These are phyloP conservation scores for Cyclura pinguis DNA, from an alignment of 2,797 vertebrate genomes.

Conservation along the genomic window DNA sequence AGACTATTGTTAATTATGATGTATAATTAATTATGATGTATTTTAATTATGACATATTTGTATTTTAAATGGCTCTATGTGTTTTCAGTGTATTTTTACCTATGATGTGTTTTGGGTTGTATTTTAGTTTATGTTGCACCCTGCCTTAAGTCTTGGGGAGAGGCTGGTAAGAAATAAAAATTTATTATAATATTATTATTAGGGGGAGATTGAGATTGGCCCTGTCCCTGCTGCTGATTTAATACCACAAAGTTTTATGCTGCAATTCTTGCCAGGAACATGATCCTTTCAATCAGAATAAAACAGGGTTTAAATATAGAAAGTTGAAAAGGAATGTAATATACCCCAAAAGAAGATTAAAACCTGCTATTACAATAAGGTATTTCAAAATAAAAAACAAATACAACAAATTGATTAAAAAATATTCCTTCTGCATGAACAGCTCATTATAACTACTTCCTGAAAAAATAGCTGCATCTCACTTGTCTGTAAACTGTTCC, in stretches of 20 bases:
- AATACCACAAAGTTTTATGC: conserved; percentile 63
- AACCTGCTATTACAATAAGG: neutral
- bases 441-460: neutral
- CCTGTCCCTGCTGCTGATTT: conserved; percentile 30
- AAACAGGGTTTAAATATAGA: conserved; percentile 21
- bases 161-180: too few relatives aligned
- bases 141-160: too few relatives aligned
- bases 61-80: too few relatives aligned
- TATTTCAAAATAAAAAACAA: conserved; percentile 6
- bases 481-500: neutral
- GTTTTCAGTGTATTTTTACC: too few relatives aligned
- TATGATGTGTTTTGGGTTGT: too few relatives aligned
- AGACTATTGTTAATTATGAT: too few relatives aligned
- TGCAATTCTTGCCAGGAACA: conserved; percentile 63
- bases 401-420: neutral
- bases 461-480: neutral
- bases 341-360: neutral
- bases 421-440: neutral
- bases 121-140: too few relatives aligned
- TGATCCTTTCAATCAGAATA: conserved; percentile 52
- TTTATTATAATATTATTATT: too few relatives aligned
- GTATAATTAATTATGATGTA: too few relatives aligned
- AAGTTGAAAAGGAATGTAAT: neutral
- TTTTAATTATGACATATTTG: too few relatives aligned
- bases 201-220: too few relatives aligned